Evolutionary conservation across 2,888 invertebrate species (phyloP).

Genomic region (Ceratothoa steindachneri): DNA sequence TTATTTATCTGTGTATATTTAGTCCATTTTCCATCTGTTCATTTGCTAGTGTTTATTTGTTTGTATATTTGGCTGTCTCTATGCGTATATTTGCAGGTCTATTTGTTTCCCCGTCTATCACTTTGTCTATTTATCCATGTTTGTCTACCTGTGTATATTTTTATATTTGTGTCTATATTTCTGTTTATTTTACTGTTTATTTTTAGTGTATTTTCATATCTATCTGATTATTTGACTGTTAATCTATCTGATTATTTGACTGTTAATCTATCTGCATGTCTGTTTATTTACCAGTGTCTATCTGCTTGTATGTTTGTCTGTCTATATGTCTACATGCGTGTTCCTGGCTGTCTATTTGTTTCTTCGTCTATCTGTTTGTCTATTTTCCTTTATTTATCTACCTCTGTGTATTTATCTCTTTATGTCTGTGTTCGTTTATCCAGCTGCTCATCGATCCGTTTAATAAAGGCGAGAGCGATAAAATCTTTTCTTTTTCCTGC

Average conservation of each 20-base stretch:
- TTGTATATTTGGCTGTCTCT: slow-evolving; percentile 2
- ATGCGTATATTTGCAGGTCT: not conserved
- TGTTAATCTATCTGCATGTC: slow-evolving; percentile 1
- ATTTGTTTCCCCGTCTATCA: not conserved
- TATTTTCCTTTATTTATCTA: too few species aligned
- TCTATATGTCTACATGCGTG: not conserved
- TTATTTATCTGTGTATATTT: not conserved
- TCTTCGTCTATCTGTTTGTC: not conserved
- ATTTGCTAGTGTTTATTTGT: too few species aligned
- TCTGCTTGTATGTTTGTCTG: not conserved
- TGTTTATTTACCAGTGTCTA: not conserved
- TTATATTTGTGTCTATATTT: not conserved
- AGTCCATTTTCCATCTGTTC: not conserved
- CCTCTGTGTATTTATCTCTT: not conserved
- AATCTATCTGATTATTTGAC: not conserved
- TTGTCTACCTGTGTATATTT: not conserved
- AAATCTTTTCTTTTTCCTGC: too few species aligned
- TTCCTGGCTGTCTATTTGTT: not conserved
- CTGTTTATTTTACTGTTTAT: not conserved
- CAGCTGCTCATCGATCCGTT: too few species aligned
- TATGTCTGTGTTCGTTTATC: too few species aligned
- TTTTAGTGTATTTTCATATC: not conserved
- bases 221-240: too few species aligned
- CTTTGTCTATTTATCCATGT: not conserved
- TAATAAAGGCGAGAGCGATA: too few species aligned